A percentile compares a stretch with the other conserved stretches of the same genome.
Conservation (phyloP, 2,797 vertebrate genomes). For the Clarias laeviceps region DNA sequence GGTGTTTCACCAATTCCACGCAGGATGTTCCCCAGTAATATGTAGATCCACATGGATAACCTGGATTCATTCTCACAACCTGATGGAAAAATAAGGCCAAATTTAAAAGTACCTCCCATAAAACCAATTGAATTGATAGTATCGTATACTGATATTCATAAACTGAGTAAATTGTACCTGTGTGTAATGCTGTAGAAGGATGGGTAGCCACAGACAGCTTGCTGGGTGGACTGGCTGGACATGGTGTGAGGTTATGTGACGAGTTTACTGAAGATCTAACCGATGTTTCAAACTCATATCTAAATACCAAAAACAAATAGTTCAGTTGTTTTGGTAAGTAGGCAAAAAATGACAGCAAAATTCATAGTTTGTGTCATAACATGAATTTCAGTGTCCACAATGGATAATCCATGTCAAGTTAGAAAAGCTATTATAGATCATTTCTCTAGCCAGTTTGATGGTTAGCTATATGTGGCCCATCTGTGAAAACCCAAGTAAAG, state of each 20-base stretch:
- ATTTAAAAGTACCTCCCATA: not conserved
- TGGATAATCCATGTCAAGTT: not conserved
- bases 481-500: not conserved
- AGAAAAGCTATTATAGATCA: not conserved
- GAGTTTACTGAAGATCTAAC: constrained; percentile 80
- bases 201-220: constrained; percentile 52
- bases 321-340: constrained; percentile 59
- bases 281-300: constrained; percentile 84
- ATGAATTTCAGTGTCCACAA: not conserved
- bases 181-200: constrained; percentile 56
- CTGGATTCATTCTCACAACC: constrained; percentile 78
- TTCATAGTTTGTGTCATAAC: not conserved
- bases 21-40: constrained; percentile 83
- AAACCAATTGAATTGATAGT: not conserved
- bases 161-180: constrained; percentile 56
- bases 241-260: constrained; percentile 78
- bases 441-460: not conserved
- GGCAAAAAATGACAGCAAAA: not conserved
- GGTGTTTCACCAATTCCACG: constrained; percentile 87
- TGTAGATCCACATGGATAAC: constrained; percentile 83
- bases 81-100: constrained; percentile 42
- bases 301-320: constrained; percentile 62
- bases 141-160: not conserved
- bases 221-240: constrained; percentile 65
- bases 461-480: not conserved